Evolutionary conservation across 2,888 invertebrate genomes (phyloP), one percentile per base, ranked within the genome.

Genomic region (Helleia helle): DNA sequence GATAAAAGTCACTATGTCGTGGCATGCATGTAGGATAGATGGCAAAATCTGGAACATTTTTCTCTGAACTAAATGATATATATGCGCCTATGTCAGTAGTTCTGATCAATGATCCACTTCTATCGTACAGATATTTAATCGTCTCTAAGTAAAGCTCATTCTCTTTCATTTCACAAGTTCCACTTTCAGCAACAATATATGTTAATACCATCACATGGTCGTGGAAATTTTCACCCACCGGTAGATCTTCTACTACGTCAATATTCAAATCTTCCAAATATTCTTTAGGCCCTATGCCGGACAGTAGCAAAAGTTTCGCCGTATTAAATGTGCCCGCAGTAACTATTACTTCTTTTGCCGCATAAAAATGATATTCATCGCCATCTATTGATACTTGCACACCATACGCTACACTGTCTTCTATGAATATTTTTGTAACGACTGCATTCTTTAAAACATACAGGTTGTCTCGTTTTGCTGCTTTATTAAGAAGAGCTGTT

Each of bases 281-380:
- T 0, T 62, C 43, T 39, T 58, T 62, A 0, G 76, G 75, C 0
- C 80, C 80, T 7, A 81, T 54, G 1, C 80, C 80, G 1, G 80
- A 80, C 0, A 77, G 55, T 40, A 76, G 52, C 31, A 81, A 42
- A 9, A 80, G 43, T 51, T 81, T 77, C 0, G 80, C 59, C 8
- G 75, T 67, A 44, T 79, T 80, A 34, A 73, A 77, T 1, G 75
- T 64, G 0, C 80, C 80, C 0, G 80, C 70, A 1, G 72, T 63
- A n/a, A 75, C 12, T 8, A 80, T 58, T 0, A 80, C 65, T 51
- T 80, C 80, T 31, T 60, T 67, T 1, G 57, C 48, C 0, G 65
- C 67, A 36, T 57, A 69, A 26, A 67, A 67, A 6, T 52, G 31
- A 7, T 59, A 49, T 15, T 61, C 52, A 9, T 61, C 41, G 2